These are phyloP conservation scores for Macrosteles quadrilineatus DNA, from an alignment of 1,140 invertebrate genomes.

Conservation along the genomic window DNA sequence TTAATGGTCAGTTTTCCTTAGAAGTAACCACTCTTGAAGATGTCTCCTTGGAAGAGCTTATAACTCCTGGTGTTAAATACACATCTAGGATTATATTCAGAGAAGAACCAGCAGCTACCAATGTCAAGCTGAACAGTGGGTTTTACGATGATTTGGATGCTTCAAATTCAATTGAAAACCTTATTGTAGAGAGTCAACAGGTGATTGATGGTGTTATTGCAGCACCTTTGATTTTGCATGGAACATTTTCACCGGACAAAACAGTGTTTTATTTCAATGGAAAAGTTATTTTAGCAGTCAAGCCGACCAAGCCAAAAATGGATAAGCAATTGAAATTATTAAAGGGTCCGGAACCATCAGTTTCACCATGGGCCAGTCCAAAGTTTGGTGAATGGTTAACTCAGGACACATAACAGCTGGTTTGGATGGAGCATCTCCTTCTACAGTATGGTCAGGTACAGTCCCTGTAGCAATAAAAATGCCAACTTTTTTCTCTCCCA, in stretches of 20 bases:
- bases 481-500: conserved; percentile 32
- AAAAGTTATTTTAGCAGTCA: conserved; percentile 5
- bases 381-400: conserved; percentile 26
- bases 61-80: conserved; percentile 25
- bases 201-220: conserved; percentile 24
- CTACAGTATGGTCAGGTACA: conserved; percentile 34
- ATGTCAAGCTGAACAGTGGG: not conserved
- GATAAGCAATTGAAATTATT: conserved; percentile 11
- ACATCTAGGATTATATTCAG: conserved; percentile 17
- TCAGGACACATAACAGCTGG: conserved; percentile 30
- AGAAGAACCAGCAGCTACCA: not conserved
- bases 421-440: not conserved
- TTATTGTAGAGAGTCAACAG: conserved; percentile 24
- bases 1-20: conserved; percentile 15
- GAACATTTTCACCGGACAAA: conserved; percentile 25
- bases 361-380: not conserved
- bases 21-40: conserved; percentile 10
- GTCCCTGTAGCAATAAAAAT: conserved; percentile 30
- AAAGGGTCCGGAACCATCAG: not conserved
- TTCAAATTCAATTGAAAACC: conserved; percentile 10
- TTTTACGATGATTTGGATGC: no score
- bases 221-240: conserved; percentile 26
- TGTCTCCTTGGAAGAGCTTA: conserved; percentile 1
- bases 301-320: not conserved
- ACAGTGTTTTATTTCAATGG: conserved; percentile 25